phyloP scores from a whole-genome alignment of 2,113 vertebrate genomes.

The Equus przewalskii region DNA sequence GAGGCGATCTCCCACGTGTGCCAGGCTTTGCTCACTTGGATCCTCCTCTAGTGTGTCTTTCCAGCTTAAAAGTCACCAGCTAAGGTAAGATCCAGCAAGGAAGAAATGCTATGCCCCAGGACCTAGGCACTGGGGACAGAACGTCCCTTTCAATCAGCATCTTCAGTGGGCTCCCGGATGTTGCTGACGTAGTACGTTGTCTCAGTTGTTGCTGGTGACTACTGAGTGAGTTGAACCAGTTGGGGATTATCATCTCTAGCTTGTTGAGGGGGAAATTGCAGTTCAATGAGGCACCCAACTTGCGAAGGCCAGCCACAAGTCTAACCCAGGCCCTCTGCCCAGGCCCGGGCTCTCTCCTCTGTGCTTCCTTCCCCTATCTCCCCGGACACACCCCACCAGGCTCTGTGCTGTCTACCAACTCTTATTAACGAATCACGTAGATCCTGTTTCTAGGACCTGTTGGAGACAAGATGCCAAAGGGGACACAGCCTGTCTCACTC shows the following conservation, averaged over 20 bases:
- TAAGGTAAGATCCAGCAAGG: too few species aligned
- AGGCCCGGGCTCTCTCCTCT: neutral
- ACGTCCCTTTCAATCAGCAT: neutral
- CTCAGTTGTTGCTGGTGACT: fast-evolving
- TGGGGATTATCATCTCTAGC: too few species aligned
- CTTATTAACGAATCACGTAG: neutral
- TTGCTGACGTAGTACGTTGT: neutral
- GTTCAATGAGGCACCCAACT: neutral
- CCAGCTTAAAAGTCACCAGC: neutral
- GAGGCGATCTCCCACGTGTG: fast-evolving
- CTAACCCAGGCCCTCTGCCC: neutral
- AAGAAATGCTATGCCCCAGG: fast-evolving
- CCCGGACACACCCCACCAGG: fast-evolving
- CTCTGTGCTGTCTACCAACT: neutral
- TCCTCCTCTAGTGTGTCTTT: neutral
- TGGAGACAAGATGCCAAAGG: neutral
- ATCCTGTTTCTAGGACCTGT: neutral
- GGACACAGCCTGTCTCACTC: neutral
- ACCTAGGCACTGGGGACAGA: neutral
- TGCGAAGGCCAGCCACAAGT: neutral
- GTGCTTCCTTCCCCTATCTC: fast-evolving
- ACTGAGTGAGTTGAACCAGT: fast-evolving
- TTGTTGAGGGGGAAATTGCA: neutral
- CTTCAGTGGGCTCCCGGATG: neutral
- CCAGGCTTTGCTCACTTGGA: neutral